Conservation (phyloP, 2,113 vertebrate genomes). For the Misgurnus mizolepis region DNA sequence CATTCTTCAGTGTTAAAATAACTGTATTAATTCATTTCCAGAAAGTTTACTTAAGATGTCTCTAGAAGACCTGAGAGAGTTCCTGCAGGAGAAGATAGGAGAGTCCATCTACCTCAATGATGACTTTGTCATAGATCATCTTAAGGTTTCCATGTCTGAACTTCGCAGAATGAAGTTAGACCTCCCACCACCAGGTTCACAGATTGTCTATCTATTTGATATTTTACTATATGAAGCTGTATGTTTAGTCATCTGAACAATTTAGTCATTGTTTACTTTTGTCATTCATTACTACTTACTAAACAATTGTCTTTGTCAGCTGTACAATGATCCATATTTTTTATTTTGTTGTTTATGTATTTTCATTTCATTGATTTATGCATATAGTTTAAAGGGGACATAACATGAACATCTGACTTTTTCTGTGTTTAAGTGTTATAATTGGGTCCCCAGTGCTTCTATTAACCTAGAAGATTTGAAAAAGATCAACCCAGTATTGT, state of each 20-base stretch:
- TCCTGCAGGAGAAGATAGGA: conserved; percentile 82
- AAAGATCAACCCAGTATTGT: too few relatives aligned
- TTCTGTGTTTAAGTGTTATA: too few relatives aligned
- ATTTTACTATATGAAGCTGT: not conserved
- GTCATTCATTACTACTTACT: not conserved
- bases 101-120: conserved; percentile 77
- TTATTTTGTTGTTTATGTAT: not conserved
- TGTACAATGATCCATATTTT: not conserved
- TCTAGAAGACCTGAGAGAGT: conserved; percentile 84
- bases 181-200: conserved; percentile 77
- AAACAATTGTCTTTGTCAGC: not conserved
- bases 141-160: conserved; percentile 78
- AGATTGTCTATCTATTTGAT: not conserved
- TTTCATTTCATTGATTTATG: conserved; percentile 44
- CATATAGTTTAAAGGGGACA: not conserved
- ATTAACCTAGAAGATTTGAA: too few relatives aligned
- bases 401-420: too few relatives aligned
- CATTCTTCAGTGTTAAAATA: not conserved
- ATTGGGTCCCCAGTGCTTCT: too few relatives aligned
- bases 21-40: conserved; percentile 50
- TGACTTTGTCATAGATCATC: conserved; percentile 78
- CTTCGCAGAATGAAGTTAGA: conserved; percentile 84
- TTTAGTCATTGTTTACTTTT: not conserved
- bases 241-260: not conserved
- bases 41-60: conserved; percentile 81